Percentiles rank a stretch among this genome's conserved stretches.
phyloP scores from a whole-genome alignment of 1,140 invertebrate species.

The Oncopeltus fasciatus region DNA sequence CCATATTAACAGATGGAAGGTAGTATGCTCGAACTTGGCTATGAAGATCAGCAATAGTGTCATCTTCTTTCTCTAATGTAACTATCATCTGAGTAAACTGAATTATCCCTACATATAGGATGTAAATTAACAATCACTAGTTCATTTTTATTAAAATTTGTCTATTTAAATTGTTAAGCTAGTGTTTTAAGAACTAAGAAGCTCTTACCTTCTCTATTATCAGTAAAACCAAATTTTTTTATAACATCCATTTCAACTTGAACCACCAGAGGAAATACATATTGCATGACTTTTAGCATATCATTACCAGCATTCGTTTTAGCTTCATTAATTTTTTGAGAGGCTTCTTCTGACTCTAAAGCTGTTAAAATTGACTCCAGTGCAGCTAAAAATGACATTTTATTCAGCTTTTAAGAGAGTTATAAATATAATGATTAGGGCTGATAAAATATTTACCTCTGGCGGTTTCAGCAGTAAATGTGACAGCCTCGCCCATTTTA shows the following conservation, averaged over 20 bases:
- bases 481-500: conserved; percentile 4
- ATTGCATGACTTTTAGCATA: conserved; percentile 85
- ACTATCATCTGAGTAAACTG: conserved; percentile 72
- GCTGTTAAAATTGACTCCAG: conserved; percentile 56
- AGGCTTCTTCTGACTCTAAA: conserved; percentile 57
- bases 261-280: conserved; percentile 64
- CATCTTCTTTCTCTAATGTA: conserved; percentile 62
- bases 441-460: no score
- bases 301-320: conserved; percentile 73
- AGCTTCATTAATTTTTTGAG: conserved; percentile 62
- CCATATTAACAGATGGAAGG: conserved; percentile 58
- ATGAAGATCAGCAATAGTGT: conserved; percentile 64
- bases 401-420: no score
- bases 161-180: no score
- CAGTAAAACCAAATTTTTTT: conserved; percentile 61
- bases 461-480: conserved; percentile 26
- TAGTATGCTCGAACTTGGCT: conserved; percentile 62
- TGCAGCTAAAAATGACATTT: conserved; percentile 40
- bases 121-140: no score
- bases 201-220: conserved; percentile 58
- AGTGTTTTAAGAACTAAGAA: no score
- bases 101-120: conserved; percentile 50
- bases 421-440: no score
- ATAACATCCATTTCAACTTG: conserved; percentile 69
- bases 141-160: no score